Evolutionary conservation across 1,140 invertebrate genomes (phyloP), one percentile per base, ranked within the genome.

Genomic region (Phthorimaea operculella): DNA sequence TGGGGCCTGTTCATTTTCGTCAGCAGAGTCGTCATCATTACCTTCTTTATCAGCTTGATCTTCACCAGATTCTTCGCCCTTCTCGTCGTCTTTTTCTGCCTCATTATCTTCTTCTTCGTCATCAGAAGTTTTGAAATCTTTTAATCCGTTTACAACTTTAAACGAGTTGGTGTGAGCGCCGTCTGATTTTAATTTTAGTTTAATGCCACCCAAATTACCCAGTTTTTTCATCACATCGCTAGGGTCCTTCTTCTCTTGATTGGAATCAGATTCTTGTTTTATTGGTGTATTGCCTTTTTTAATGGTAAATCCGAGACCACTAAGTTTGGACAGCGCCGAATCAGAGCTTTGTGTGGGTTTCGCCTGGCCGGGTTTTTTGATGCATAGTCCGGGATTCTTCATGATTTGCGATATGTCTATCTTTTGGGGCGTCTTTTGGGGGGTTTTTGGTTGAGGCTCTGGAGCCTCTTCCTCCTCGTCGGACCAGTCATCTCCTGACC

Each of bases 131-230:
- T 76, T 74, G 52, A 84, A 84, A 64, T 81, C 81, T 72, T 74
- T 81, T 10, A 84, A 61, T 5, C 81, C 81, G 59, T 84, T 84
- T 0, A 84, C 59, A 14, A 84, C 81, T 72, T 79, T 79, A 58
- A 84, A 82, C 4, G 73, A 71, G 63, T 79, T 79, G 6, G 68
- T 53, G 53, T 74, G 78, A 54, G 57, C 72, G 4, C 76, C 78
- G 57, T 80, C 77, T 33, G 73, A 80, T 62, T 80, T 83, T 16
- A 85, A 54, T 57, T 81, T 85, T 6, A 85, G 59, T 68, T 83
- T 85, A 16, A 85, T 76, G 12, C 79, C 77, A 10, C 81, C 81
- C 15, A 82, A 61, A 54, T 75, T 76, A 4, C 74, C 77, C 45
- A 85, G 55, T 58, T 77, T 83, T 64, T 78, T 65, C 63, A 83